Conservation (phyloP, 2,888 invertebrate genomes). For the Mythimna loreyi region DNA sequence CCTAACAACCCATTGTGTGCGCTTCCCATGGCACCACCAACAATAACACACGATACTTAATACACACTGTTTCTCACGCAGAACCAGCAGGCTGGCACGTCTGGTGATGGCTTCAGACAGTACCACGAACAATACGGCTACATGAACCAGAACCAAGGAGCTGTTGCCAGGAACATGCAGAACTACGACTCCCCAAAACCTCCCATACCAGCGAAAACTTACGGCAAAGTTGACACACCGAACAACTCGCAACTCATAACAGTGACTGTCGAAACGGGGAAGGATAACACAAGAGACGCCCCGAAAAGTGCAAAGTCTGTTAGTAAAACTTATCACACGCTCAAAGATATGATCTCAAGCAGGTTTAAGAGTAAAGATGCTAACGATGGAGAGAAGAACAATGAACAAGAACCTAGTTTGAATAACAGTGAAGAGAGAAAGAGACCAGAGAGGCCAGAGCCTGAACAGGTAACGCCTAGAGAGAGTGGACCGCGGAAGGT, state of each 20-base stretch:
- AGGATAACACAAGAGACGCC: slow-evolving; percentile 90
- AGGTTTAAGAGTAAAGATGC: slow-evolving; percentile 93
- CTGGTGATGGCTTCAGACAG: slow-evolving; percentile 84
- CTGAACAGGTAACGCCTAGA: slow-evolving; percentile 86
- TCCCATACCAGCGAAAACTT: slow-evolving; percentile 88
- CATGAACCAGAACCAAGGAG: slow-evolving; percentile 84
- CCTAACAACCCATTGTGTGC: slow-evolving; percentile 77
- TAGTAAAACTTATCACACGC: slow-evolving; percentile 95
- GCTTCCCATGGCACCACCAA: slow-evolving; percentile 73
- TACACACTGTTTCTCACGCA: slow-evolving; percentile 72
- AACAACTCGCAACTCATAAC: slow-evolving; percentile 89
- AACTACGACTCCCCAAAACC: slow-evolving; percentile 87
- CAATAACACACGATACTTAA: slow-evolving; percentile 70
- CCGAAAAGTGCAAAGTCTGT: slow-evolving; percentile 92
- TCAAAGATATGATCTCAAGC: slow-evolving; percentile 96
- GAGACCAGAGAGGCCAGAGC: slow-evolving; percentile 82
- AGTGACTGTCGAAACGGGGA: slow-evolving; percentile 91
- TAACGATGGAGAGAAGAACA: slow-evolving; percentile 87
- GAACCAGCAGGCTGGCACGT: slow-evolving; percentile 89
- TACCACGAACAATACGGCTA: slow-evolving; percentile 91
- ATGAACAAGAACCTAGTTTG: slow-evolving; percentile 88
- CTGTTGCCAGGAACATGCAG: slow-evolving; percentile 82
- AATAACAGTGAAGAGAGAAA: slow-evolving; percentile 92
- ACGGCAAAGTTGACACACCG: slow-evolving; percentile 81
- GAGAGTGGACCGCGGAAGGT: slow-evolving; percentile 86